A percentile compares a stretch with the other conserved stretches of the same genome.
Conservation (phyloP, 30 jellyfish, hydroid and myxozoan species). For the Hydractinia echinata region DNA sequence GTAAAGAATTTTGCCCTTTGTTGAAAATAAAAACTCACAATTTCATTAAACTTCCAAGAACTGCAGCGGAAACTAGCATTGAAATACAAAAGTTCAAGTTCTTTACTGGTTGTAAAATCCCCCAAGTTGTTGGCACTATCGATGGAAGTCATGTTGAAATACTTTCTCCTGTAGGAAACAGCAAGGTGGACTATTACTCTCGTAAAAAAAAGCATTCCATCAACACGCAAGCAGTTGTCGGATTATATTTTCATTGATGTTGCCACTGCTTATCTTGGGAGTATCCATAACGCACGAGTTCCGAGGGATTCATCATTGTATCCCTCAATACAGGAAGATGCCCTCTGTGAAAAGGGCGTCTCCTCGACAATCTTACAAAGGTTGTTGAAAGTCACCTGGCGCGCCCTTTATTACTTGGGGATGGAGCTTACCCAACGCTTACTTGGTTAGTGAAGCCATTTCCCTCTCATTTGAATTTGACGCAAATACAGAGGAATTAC, state of each 20-base stretch:
- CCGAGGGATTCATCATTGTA: slow-evolving; percentile 5
- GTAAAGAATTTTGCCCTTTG: slow-evolving; percentile 14
- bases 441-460: slow-evolving; percentile 36
- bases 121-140: slow-evolving; percentile 53
- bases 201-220: slow-evolving; percentile 42
- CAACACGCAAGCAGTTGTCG: slow-evolving; percentile 62
- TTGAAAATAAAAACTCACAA: not conserved
- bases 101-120: slow-evolving; percentile 29
- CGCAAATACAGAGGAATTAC: not conserved
- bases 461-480: slow-evolving; percentile 9
- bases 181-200: slow-evolving; percentile 40
- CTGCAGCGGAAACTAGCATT: slow-evolving; percentile 34
- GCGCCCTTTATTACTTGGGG: slow-evolving; percentile 30
- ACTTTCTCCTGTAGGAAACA: slow-evolving; percentile 15
- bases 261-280: slow-evolving; percentile 52
- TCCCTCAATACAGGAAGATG: too few species aligned
- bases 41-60: slow-evolving; percentile 39
- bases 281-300: slow-evolving; percentile 57
- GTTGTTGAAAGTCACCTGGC: not conserved
- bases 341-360: slow-evolving; percentile 24
- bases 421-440: slow-evolving; percentile 43
- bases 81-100: slow-evolving; percentile 28
- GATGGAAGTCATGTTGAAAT: slow-evolving; percentile 44
- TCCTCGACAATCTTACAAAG: slow-evolving; percentile 6
- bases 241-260: slow-evolving; percentile 24